Conservation (phyloP, 2,888 invertebrate genomes). For the Amphipoea oculea region DNA sequence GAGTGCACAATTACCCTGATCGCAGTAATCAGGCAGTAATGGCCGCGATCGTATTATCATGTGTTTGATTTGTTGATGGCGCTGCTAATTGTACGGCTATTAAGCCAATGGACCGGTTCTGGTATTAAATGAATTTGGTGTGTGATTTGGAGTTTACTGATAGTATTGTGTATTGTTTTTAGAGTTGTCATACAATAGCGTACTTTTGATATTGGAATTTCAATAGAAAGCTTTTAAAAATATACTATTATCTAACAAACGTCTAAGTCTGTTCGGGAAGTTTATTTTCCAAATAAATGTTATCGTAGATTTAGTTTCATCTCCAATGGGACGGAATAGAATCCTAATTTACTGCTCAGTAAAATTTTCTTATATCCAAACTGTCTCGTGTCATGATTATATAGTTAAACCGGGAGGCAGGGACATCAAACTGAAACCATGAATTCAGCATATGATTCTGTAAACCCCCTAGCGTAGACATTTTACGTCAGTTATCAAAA, state of each 20-base stretch:
- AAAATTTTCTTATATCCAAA: not conserved
- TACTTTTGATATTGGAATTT: not conserved
- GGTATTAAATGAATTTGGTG: conserved; percentile 36
- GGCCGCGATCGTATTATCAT: conserved; percentile 56
- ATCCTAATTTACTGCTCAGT: too few species aligned
- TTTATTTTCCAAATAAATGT: not conserved
- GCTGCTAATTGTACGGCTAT: conserved; percentile 51
- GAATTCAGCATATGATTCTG: not conserved
- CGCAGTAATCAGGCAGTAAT: conserved; percentile 61
- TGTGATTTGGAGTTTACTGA: conserved; percentile 23
- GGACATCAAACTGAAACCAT: not conserved
- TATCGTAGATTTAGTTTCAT: not conserved
- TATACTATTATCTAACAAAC: not conserved
- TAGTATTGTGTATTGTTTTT: conserved; percentile 12
- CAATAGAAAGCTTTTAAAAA: not conserved
- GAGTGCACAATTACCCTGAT: conserved; percentile 56
- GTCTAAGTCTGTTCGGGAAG: not conserved
- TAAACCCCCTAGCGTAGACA: not conserved
- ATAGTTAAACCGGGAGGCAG: not conserved
- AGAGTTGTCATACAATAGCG: not conserved
- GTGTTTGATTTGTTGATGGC: conserved; percentile 63
- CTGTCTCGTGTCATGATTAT: not conserved
- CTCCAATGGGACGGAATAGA: not conserved
- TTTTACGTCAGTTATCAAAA: not conserved
- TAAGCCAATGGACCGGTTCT: conserved; percentile 45